phyloP scores from a whole-genome alignment of 2,797 vertebrate genomes.

The Sternarchorhynchus goeldii region DNA sequence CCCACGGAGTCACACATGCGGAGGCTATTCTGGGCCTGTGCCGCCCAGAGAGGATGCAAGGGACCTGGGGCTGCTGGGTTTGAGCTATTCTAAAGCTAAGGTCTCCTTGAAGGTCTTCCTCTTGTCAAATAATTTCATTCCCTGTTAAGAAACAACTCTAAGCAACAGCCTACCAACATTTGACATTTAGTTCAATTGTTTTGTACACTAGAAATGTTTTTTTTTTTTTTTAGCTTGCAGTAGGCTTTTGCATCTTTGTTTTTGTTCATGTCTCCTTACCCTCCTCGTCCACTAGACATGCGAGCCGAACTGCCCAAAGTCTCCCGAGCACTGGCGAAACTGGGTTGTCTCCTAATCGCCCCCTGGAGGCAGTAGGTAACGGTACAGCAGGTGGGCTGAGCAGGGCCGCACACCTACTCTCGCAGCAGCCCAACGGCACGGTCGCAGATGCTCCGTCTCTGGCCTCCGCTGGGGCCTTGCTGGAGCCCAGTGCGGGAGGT shows the following conservation, averaged over 20 bases:
- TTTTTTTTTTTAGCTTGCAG: no score
- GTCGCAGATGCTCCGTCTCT: conserved; percentile 57
- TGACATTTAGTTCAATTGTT: no score
- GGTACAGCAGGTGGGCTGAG: conserved; percentile 19
- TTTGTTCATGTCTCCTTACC: not conserved
- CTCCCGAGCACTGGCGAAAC: conserved; percentile 62
- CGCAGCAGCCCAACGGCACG: conserved; percentile 52
- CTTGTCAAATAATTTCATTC: not conserved
- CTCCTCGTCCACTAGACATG: conserved; percentile 29
- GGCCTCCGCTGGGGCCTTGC: conserved; percentile 26
- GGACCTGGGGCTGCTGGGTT: conserved; percentile 30
- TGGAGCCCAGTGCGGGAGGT: conserved; percentile 11
- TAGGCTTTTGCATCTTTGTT: not conserved
- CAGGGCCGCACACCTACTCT: conserved; percentile 1
- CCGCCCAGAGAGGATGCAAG: conserved; percentile 29
- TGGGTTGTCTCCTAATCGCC: conserved; percentile 36
- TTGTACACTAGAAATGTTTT: no score
- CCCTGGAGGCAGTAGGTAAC: conserved; percentile 44
- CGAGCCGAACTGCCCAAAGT: conserved; percentile 58
- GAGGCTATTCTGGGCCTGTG: conserved; percentile 56
- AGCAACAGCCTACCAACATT: no score
- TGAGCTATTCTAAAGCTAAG: conserved; percentile 40
- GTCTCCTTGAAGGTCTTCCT: conserved; percentile 22
- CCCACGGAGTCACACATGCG: conserved; percentile 37
- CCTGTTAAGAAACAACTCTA: not conserved